phyloP scores from a whole-genome alignment of 37 sponge, comb jelly and placozoan species.

The Mnemiopsis leidyi region DNA sequence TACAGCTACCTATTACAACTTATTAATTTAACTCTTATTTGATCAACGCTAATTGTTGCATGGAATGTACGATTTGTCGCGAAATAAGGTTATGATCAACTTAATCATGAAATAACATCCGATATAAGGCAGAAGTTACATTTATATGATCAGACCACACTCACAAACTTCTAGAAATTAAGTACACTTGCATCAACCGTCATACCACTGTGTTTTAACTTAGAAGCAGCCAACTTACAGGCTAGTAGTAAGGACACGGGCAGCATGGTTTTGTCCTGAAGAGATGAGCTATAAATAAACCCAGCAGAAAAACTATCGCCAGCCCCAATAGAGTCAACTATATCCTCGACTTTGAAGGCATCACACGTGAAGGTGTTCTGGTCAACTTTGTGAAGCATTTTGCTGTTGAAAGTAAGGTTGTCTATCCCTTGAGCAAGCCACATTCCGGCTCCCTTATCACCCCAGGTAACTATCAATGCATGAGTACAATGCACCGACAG shows the following conservation, averaged over 20 bases:
- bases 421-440: slow-evolving; percentile 4
- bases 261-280: not conserved
- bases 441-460: slow-evolving; percentile 9
- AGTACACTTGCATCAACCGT: not conserved
- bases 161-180: not conserved
- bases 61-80: too few species aligned
- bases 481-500: not conserved
- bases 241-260: not conserved
- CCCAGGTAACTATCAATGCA: slow-evolving; percentile 55
- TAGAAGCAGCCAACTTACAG: not conserved
- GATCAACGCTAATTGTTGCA: too few species aligned
- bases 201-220: not conserved
- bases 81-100: too few species aligned
- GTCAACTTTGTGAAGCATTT: not conserved
- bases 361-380: not conserved
- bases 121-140: too few species aligned
- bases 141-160: too few species aligned
- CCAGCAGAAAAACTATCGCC: slow-evolving; percentile 54
- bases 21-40: too few species aligned
- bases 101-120: too few species aligned
- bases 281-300: not conserved
- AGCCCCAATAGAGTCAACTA: slow-evolving; percentile 52
- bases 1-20: too few species aligned
- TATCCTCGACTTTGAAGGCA: not conserved
- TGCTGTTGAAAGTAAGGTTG: not conserved